A percentile compares a stretch with the other conserved stretches of the same genome.
These are phyloP conservation scores for Eupithecia tripunctaria DNA, from an alignment of 2,888 invertebrate genomes.

Conservation along the genomic window DNA sequence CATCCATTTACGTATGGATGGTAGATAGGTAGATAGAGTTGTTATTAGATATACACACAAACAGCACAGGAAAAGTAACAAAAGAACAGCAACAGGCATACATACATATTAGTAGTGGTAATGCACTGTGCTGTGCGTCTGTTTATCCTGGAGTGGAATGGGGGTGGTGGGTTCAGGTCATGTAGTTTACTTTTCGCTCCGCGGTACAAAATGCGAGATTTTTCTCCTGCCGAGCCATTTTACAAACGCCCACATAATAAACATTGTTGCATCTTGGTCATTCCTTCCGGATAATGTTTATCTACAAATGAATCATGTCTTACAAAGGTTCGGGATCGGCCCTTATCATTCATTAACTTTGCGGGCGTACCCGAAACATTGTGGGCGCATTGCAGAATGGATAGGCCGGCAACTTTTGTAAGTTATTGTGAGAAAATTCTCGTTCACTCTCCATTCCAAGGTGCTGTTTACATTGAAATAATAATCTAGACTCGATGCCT, in stretches of 20 bases:
- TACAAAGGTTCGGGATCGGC: conserved; percentile 2
- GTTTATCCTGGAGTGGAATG: too few species aligned
- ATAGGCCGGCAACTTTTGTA: conserved; percentile 2
- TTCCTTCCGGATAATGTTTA: neutral
- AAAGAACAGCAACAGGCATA: too few species aligned
- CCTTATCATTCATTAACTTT: conserved; percentile 14
- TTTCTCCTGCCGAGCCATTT: neutral
- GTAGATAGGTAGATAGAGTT: too few species aligned
- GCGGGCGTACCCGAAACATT: conserved; percentile 1
- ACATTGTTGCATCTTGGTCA: neutral
- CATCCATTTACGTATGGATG: too few species aligned
- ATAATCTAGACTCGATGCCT: neutral
- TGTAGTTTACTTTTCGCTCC: too few species aligned
- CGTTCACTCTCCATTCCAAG: neutral
- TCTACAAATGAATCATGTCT: conserved; percentile 6
- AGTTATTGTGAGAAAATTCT: neutral
- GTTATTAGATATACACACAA: too few species aligned
- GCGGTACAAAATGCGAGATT: neutral
- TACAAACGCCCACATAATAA: neutral
- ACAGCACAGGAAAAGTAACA: too few species aligned
- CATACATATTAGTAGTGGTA: too few species aligned
- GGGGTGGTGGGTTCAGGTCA: too few species aligned
- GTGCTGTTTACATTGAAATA: neutral
- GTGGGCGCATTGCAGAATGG: conserved; percentile 3
- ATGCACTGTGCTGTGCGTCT: too few species aligned